A percentile compares a stretch with the other conserved stretches of the same genome.
These are phyloP conservation scores for Rosalia funebris DNA, from an alignment of 2,888 invertebrate species.

Conservation along the genomic window DNA sequence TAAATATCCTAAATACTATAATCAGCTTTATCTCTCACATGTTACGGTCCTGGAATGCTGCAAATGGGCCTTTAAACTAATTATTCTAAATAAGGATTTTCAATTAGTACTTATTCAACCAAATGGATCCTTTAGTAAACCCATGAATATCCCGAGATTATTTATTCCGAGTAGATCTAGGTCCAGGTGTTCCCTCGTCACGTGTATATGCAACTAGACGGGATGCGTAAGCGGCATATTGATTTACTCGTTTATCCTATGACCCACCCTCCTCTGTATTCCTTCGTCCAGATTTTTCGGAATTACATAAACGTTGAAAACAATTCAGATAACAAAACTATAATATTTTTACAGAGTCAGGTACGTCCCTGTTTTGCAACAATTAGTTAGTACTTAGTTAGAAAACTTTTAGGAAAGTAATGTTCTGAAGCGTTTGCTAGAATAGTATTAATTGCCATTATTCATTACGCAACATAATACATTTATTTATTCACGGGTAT, in stretches of 20 bases:
- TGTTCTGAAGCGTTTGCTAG: too few species aligned
- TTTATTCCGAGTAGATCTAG: constrained; percentile 19
- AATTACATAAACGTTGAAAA: constrained; percentile 21
- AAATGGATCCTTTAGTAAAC: constrained; percentile 7
- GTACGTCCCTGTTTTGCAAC: too few species aligned
- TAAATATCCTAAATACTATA: neutral
- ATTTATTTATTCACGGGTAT: too few species aligned
- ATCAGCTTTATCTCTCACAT: constrained; percentile 7
- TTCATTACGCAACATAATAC: too few species aligned
- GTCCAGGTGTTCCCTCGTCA: constrained; percentile 30
- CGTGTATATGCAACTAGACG: constrained; percentile 22
- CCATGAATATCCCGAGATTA: constrained; percentile 22
- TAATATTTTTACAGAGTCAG: too few species aligned
- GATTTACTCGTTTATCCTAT: constrained; percentile 18
- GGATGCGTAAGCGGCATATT: constrained; percentile 30
- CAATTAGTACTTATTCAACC: constrained; percentile 25
- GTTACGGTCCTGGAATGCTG: neutral
- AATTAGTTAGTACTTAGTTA: too few species aligned
- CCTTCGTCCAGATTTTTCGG: constrained; percentile 6
- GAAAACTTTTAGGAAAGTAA: too few species aligned
- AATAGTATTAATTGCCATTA: too few species aligned
- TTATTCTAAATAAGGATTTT: constrained; percentile 22
- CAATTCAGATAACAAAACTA: too few species aligned
- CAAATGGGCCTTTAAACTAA: constrained; percentile 11
- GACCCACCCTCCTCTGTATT: neutral